Conservation (phyloP, 2,113 vertebrate species). For the Sylvilagus bachmani region DNA sequence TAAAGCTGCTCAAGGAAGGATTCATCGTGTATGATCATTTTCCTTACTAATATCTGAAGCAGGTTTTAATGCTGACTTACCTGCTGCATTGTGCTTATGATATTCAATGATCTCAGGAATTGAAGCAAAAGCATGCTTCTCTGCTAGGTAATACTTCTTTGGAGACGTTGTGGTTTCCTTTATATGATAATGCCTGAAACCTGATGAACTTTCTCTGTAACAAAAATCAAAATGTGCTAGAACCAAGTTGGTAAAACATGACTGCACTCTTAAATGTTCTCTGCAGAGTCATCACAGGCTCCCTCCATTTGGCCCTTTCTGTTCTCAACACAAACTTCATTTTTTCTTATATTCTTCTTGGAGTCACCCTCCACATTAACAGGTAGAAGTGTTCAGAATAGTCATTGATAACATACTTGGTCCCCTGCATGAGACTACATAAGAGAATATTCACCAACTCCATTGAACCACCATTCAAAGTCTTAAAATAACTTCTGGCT, state of each 20-base stretch:
- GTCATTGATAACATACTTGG: not conserved
- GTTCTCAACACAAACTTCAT: not conserved
- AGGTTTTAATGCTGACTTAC: constrained; percentile 83
- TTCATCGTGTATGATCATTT: not conserved
- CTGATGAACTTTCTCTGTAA: constrained; percentile 89
- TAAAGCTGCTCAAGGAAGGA: not conserved
- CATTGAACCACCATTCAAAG: not conserved
- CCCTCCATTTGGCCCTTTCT: not conserved
- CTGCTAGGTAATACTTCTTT: constrained; percentile 93
- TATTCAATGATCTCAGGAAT: constrained; percentile 97
- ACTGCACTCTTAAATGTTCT: not conserved
- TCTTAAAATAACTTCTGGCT: not conserved
- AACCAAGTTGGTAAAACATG: not conserved
- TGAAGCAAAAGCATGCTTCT: constrained; percentile 94
- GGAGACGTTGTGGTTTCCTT: constrained; percentile 90
- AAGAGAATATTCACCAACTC: constrained; percentile 6
- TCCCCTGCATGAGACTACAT: not conserved
- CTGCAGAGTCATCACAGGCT: not conserved
- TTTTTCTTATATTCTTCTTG: not conserved
- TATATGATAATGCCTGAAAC: constrained; percentile 94
- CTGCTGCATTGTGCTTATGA: constrained; percentile 97
- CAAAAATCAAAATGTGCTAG: constrained; percentile 51
- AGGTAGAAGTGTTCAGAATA: not conserved
- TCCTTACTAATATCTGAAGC: not conserved
- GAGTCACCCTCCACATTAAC: not conserved